A percentile compares a stretch with the other conserved stretches of the same genome.
These are phyloP conservation scores for Neogale vison DNA, from an alignment of 2,113 vertebrate genomes.

Conservation along the genomic window DNA sequence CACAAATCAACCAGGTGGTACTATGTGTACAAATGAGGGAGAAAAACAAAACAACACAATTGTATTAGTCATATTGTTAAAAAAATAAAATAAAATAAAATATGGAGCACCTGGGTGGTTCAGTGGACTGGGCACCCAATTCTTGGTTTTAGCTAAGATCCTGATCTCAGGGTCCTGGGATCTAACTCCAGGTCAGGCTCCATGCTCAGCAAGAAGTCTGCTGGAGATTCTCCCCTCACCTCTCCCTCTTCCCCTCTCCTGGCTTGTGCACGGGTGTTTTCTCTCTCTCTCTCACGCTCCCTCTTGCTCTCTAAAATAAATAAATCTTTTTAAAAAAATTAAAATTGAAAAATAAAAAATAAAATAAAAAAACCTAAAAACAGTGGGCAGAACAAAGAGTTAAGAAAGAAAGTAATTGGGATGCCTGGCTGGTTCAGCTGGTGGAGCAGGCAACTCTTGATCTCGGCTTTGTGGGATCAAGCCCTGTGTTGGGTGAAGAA, in stretches of 20 bases:
- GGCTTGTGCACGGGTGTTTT: background rate
- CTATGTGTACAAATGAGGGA: background rate
- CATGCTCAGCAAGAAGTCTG: background rate
- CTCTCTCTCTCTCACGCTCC: no score
- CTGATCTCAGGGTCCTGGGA: background rate
- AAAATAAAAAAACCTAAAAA: background rate
- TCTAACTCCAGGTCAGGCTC: background rate
- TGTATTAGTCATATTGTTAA: background rate
- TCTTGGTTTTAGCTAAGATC: background rate
- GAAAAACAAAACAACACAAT: constrained; percentile 5
- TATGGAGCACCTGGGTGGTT: background rate
- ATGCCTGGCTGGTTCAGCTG: background rate
- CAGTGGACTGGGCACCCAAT: background rate
- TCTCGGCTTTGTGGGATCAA: background rate
- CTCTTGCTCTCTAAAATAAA: background rate
- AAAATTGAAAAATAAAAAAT: background rate
- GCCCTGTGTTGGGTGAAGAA: background rate
- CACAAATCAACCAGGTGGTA: background rate
- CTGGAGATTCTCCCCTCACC: background rate
- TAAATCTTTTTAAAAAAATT: background rate
- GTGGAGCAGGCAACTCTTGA: background rate
- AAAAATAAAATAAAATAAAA: background rate
- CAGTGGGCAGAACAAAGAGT: background rate
- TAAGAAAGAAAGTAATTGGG: background rate
- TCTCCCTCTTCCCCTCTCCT: background rate